A percentile compares a stretch with the other conserved stretches of the same genome.
Evolutionary conservation across 2,888 invertebrate species (phyloP).

Genomic region (Dermolepida albohirtum): DNA sequence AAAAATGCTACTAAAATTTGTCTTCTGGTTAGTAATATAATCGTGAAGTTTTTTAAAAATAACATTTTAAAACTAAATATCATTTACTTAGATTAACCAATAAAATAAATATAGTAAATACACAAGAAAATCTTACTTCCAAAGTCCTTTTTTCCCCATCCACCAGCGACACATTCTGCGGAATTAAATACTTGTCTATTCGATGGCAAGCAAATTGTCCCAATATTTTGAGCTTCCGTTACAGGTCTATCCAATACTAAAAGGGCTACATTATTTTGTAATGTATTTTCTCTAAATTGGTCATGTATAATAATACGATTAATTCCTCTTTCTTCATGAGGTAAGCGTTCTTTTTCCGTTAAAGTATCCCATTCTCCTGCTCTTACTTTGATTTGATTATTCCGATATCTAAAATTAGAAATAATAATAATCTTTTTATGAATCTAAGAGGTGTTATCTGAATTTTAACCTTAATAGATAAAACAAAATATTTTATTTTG

Average conservation of each 20-base stretch:
- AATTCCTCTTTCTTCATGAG: slow-evolving; percentile 78
- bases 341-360: slow-evolving; percentile 75
- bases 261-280: slow-evolving; percentile 81
- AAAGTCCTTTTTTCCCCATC: slow-evolving; percentile 81
- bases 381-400: slow-evolving; percentile 65
- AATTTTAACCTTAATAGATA: too few species aligned
- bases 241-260: slow-evolving; percentile 74
- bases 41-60: too few species aligned
- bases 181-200: slow-evolving; percentile 64
- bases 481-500: too few species aligned
- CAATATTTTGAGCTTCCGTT: slow-evolving; percentile 76
- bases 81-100: too few species aligned
- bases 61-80: too few species aligned
- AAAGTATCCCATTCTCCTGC: slow-evolving; percentile 89
- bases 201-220: slow-evolving; percentile 76
- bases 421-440: too few species aligned
- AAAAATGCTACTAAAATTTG: too few species aligned
- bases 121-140: slow-evolving; percentile 62
- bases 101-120: too few species aligned
- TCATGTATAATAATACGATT: slow-evolving; percentile 71
- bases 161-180: slow-evolving; percentile 75
- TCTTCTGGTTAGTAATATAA: too few species aligned
- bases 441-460: too few species aligned
- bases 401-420: slow-evolving; percentile 51
- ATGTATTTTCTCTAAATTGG: slow-evolving; percentile 73